phyloP scores from a whole-genome alignment of 2,797 vertebrate species.

The Sardinella longiceps region DNA sequence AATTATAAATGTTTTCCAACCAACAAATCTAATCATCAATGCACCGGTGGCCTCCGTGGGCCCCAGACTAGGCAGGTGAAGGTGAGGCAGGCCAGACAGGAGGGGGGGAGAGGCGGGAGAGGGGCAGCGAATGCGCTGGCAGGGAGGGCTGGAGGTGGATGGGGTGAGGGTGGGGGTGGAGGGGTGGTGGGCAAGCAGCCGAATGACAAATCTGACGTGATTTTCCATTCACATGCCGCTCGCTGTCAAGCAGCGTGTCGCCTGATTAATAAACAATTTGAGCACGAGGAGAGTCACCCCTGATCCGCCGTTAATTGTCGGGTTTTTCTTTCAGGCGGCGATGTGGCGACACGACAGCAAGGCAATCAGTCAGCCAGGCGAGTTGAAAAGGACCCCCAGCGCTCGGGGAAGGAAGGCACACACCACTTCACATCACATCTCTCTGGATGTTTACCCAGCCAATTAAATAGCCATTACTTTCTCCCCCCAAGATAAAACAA shows the following conservation, averaged over 20 bases:
- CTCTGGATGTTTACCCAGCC: slow-evolving; percentile 50
- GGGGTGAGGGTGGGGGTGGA: background rate
- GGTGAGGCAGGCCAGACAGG: slow-evolving; percentile 51
- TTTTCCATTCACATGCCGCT: background rate
- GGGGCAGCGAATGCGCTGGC: background rate
- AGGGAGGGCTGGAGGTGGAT: background rate
- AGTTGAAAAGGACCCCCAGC: slow-evolving; percentile 37
- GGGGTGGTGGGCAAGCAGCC: slow-evolving; percentile 24
- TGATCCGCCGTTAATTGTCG: slow-evolving; percentile 53
- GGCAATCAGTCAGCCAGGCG: slow-evolving; percentile 50
- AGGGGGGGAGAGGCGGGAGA: background rate
- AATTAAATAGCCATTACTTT: slow-evolving; percentile 58
- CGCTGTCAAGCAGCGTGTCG: slow-evolving; percentile 25
- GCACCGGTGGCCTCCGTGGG: slow-evolving; percentile 20
- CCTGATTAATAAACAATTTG: slow-evolving; percentile 53
- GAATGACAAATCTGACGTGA: slow-evolving; percentile 7
- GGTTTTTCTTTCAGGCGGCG: slow-evolving; percentile 51
- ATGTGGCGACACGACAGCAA: slow-evolving; percentile 49
- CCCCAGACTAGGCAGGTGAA: slow-evolving; percentile 58
- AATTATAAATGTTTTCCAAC: slow-evolving; percentile 69
- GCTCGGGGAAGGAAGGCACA: slow-evolving; percentile 36
- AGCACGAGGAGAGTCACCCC: slow-evolving; percentile 33
- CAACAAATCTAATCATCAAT: slow-evolving; percentile 57
- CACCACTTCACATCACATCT: slow-evolving; percentile 31
- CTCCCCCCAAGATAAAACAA: slow-evolving; percentile 41